Base-by-base conservation (phyloP, 2,888 invertebrate species). In the Chirona hameri region DNA sequence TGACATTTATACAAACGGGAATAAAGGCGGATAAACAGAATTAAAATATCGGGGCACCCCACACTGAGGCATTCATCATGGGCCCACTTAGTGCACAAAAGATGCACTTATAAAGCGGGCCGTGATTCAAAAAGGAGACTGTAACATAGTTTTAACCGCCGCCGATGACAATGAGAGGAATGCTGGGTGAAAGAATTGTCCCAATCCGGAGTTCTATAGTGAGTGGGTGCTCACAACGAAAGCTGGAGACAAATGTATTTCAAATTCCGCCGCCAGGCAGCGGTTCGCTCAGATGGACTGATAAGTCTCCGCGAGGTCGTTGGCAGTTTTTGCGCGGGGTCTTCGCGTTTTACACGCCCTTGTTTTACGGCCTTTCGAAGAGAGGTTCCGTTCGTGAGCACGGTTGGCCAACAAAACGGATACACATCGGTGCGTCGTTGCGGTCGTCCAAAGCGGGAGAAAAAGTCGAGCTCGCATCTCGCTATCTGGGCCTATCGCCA, bases 41-140 rank as follows among this genome's bases (percentile, higher is more conserved):
- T 76, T 76, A 76, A 76, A 76, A 76, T 76, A 76, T 76, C 76
- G 76, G 72, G 65, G 76, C 76, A 24, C 76, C 76, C 76, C 76
- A 46, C 76, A n/a, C 76, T 46, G 76, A 12, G 76, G 76, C 76
- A 76, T 76, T 76, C 76, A 76, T 76, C 76, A 76, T 24, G 76
- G 39, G 76, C 76, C 76, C 76, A 76, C 76, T 76, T 46, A 76
- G 76, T 76, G 46, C 46, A 76, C 76, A 76, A 76, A 76, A 76
- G 76, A 46, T 76, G 46, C 76, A 76, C 39, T 76, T 76, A 76
- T 76, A 76, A 76, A 76, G 46, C 76, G 76, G 46, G 9, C 76
- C 12, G 76, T 46, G 10, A 39, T 76, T 76, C 39, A 76, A n/a
- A 76, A 24, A 46, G 76, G 39, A 76, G 76, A 76, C 76, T 76